Evolutionary conservation across 2,888 invertebrate genomes (phyloP).

Genomic region (Galeopsomyia nigrocyanea): DNA sequence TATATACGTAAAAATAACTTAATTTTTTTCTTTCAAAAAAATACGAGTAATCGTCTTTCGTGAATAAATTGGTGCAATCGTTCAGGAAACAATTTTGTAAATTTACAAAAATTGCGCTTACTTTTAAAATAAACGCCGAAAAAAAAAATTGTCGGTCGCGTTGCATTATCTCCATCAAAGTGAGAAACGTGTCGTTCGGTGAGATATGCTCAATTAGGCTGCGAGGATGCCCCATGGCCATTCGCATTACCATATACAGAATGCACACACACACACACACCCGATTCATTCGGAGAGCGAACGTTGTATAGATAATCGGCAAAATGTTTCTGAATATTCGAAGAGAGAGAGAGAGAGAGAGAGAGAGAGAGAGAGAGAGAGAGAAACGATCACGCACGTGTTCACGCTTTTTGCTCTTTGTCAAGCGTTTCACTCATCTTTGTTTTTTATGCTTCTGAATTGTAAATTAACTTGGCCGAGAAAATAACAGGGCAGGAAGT

Average conservation of each 20-base stretch:
- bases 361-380: conserved; percentile 8
- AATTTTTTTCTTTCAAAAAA: too few species aligned
- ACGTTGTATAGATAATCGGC: neutral
- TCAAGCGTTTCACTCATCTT: neutral
- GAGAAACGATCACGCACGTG: conserved; percentile 6
- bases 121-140: too few species aligned
- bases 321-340: too few species aligned
- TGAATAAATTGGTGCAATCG: too few species aligned
- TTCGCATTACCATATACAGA: conserved; percentile 52
- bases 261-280: conserved; percentile 20
- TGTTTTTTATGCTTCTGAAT: conserved; percentile 1
- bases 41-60: too few species aligned
- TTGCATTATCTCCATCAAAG: neutral
- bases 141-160: too few species aligned
- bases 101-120: too few species aligned
- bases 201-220: conserved; percentile 49
- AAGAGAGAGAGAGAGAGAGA: conserved; percentile 8
- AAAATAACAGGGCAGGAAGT: neutral
- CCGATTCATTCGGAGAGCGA: neutral
- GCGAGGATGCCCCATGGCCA: conserved; percentile 47
- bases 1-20: too few species aligned
- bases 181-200: conserved; percentile 46
- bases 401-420: neutral
- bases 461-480: conserved; percentile 10
- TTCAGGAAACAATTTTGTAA: too few species aligned